Percentiles rank a stretch among this genome's conserved stretches.
Evolutionary conservation across 2,888 invertebrate genomes (phyloP).

Genomic region (Drosophila niveifrons): DNA sequence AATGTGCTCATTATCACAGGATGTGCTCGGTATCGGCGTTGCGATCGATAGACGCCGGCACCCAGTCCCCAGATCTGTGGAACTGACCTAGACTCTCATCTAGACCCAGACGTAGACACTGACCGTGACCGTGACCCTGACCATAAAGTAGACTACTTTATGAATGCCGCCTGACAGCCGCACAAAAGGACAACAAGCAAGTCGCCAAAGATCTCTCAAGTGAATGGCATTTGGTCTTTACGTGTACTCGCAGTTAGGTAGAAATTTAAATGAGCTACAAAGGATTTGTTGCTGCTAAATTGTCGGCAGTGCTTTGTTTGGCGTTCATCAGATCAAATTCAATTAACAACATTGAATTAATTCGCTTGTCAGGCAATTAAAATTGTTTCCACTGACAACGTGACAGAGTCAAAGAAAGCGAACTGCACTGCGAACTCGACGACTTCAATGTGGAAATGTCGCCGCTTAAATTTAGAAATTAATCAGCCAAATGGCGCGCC

Average conservation of each 20-base stretch:
- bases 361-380: constrained; percentile 84
- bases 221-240: constrained; percentile 4
- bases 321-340: constrained; percentile 83
- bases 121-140: constrained; percentile 19
- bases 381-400: constrained; percentile 69
- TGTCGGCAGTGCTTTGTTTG: constrained; percentile 53
- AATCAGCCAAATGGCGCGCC: constrained; percentile 73
- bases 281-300: constrained; percentile 55
- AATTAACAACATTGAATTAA: constrained; percentile 85
- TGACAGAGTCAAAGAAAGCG: constrained; percentile 39
- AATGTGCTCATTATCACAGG: constrained; percentile 82
- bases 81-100: constrained; percentile 10
- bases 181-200: constrained; percentile 69
- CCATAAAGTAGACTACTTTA: constrained; percentile 82
- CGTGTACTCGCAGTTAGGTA: constrained; percentile 38
- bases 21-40: constrained; percentile 75
- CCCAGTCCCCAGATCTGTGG: constrained; percentile 11
- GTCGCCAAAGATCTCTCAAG: constrained; percentile 16
- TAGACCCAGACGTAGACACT: not conserved
- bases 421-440: constrained; percentile 18
- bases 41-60: constrained; percentile 69
- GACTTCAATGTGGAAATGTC: constrained; percentile 70
- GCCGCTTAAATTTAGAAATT: constrained; percentile 79
- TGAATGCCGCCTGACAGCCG: constrained; percentile 77
- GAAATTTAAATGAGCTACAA: constrained; percentile 66